Conservation (phyloP, 2,113 vertebrate genomes). For the Indri indri region DNA sequence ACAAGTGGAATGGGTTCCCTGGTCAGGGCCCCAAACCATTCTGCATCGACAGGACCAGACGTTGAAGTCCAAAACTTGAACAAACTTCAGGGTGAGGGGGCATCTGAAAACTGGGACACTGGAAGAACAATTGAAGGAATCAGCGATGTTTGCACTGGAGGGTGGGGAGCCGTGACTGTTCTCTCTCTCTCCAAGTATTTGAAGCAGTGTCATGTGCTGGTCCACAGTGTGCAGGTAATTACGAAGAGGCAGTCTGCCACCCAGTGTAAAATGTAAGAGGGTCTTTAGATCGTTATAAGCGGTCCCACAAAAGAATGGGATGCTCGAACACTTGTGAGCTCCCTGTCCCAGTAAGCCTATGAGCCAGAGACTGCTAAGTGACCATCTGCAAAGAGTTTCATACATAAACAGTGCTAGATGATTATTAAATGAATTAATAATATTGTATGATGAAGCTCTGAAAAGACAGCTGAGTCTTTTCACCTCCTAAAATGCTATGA, state of each 20-base stretch:
- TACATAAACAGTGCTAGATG: neutral
- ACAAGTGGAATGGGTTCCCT: neutral
- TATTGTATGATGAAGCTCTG: neutral
- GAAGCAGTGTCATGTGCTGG: neutral
- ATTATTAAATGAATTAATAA: neutral
- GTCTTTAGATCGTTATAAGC: neutral
- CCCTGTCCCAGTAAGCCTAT: neutral
- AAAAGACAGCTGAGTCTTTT: neutral
- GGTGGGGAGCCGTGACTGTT: neutral
- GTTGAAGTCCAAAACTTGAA: neutral
- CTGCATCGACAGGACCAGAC: neutral
- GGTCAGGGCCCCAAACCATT: neutral
- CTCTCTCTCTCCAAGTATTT: neutral
- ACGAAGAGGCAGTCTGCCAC: neutral
- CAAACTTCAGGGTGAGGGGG: neutral
- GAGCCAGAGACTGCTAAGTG: neutral
- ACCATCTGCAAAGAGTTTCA: neutral
- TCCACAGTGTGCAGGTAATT: neutral
- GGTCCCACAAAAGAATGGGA: neutral
- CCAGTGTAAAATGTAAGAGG: neutral
- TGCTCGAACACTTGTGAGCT: neutral
- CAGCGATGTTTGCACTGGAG: neutral
- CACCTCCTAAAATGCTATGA: neutral
- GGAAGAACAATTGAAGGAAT: neutral
- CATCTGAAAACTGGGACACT: neutral